Base-by-base conservation (phyloP, 2,888 invertebrate species). In the Mythimna lalbum region DNA sequence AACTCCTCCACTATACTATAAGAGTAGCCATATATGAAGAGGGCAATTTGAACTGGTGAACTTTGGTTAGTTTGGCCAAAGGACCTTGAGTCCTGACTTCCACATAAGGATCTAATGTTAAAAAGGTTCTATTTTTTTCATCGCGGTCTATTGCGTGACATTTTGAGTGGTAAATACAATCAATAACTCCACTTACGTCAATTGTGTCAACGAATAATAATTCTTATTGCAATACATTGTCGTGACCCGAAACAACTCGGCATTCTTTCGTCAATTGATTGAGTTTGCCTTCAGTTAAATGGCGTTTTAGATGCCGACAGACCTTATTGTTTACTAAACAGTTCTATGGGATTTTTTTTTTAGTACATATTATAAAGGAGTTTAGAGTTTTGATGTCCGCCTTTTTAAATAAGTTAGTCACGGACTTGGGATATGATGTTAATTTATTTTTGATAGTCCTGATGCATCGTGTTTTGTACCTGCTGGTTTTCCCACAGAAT, bases 201-300 rank as follows among this genome's bases (percentile, higher is more conserved):
- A 67, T 80, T 72, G 59, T 67, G 53, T 73, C 68, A 55, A 73
- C 43, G 55, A 68, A 68, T 63, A 78, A 21, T 36, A 9, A 55
- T 39, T 47, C 14, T 4, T 47, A 69, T 64, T 66, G 49, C 61
- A 61, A 43, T 69, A 59, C 31, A 49, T 64, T 52, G 14, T 17
- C 14, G 66, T 52, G 57, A 59, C 31, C 56, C 67, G 43, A 63
- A 82, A 69, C 68, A 63, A 52, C 31, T 52, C 59, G 36, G 50
- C 73, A 82, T 79, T 74, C 69, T 65, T 76, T 67, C n/a, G 27
- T 63, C 73, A 82, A 83, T 82, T 85, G 69, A 76, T 69, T 57
- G 10, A 69, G 75, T 76, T 69, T 79, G 73, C 43, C 59, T 70
- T 57, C 53, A 43, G 47, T 36, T 49, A 66, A 65, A 62, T 63